Base-by-base conservation (phyloP, 2,888 invertebrate genomes). In the Bellardia pandia region DNA sequence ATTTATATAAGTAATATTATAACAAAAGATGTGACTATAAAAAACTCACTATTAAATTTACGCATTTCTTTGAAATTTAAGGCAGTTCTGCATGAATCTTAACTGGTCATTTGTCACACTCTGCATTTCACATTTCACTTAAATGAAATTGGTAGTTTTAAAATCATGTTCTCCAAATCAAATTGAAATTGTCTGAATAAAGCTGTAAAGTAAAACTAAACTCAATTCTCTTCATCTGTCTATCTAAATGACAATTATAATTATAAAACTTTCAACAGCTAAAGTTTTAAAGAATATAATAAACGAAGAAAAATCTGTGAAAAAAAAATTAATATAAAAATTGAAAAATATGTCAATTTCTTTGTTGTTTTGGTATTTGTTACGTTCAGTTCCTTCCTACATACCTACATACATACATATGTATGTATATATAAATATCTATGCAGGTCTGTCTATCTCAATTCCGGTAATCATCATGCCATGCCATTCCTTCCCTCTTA, bases 311-410 rank as follows among this genome's bases (percentile, higher is more conserved):
- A 68, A 11, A 45, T 16, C 9, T 23, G 16, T 8, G 9, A 37
- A 11, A 33, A n/a, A 23, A n/a, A 62, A 60, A 75, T 13, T n/a
- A 45, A 74, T 14, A 37, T n/a, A 40, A 16, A 56, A 71, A 64
- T 72, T 58, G 37, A 56, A 74, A 82, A 82, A 16, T 51, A 75
- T 58, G 58, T 66, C 75, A 68, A 76, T 76, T 76, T 64, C 37
- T 64, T 62, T 75, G 48, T 48, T 37, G n/a, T 37, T 37, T 62
- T 40, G 37, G 60, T 64, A 16, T 51, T 51, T 51, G 3, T 13
- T n/a, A 14, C 14, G 23, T 30, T 60, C n/a, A 37, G 16, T 33
- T 71, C 14, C 42, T 37, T 74, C 45, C 9, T 30, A 30, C 9
- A 58, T 9, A 23, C 23, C 0, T 23, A 23, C 45, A 14, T 6